These are phyloP conservation scores for Phalangium opilio DNA, from an alignment of 2,888 invertebrate species.

Conservation along the genomic window DNA sequence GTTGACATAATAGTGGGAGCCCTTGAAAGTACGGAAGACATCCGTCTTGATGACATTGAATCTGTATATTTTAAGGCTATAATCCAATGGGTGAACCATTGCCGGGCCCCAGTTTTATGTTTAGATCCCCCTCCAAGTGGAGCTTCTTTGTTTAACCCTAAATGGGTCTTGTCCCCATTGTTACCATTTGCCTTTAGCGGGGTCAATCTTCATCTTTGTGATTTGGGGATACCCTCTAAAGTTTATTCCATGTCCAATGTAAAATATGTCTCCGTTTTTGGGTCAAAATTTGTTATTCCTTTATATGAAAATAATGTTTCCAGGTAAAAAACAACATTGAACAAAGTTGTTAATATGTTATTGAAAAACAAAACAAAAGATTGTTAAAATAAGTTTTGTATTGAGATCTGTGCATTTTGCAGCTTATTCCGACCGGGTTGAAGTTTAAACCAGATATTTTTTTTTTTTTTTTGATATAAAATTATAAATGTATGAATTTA, in stretches of 20 bases:
- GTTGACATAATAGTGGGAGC: constrained; percentile 29
- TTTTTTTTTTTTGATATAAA: too few species aligned
- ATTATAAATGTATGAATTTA: too few species aligned
- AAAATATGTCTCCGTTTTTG: constrained; percentile 68
- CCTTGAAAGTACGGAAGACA: constrained; percentile 27
- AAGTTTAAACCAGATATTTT: too few species aligned
- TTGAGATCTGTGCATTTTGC: too few species aligned
- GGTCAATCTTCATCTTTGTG: constrained; percentile 66
- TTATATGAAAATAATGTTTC: constrained; percentile 28
- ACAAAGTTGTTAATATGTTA: background rate
- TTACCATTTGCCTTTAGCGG: constrained; percentile 46
- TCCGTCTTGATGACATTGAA: constrained; percentile 15
- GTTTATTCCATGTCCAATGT: constrained; percentile 60
- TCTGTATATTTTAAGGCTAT: constrained; percentile 37
- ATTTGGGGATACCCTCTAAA: constrained; percentile 62
- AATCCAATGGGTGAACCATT: constrained; percentile 51
- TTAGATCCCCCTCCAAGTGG: constrained; percentile 55
- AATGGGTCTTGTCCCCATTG: constrained; percentile 53
- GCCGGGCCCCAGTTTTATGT: constrained; percentile 53
- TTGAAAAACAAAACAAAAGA: background rate
- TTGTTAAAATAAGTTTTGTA: background rate
- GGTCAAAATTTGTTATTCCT: constrained; percentile 63
- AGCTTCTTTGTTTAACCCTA: constrained; percentile 32
- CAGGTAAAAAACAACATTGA: background rate
- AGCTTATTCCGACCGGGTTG: too few species aligned